These are phyloP conservation scores for Saccostrea echinata DNA, from an alignment of 1,140 invertebrate genomes.

Conservation along the genomic window DNA sequence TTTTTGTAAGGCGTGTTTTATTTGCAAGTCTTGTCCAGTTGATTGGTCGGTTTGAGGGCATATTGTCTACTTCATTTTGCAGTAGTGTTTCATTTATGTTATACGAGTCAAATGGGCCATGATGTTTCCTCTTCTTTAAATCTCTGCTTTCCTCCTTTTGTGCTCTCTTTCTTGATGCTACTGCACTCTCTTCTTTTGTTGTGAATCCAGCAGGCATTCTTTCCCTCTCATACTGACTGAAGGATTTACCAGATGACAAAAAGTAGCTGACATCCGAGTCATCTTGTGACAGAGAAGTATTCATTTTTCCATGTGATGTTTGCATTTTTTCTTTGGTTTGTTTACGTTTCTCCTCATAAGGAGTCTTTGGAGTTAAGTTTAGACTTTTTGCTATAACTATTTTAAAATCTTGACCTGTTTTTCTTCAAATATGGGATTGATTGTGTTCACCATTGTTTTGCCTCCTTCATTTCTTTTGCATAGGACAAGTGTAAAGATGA, in stretches of 20 bases:
- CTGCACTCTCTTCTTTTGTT: background rate
- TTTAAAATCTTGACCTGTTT: background rate
- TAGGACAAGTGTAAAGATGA: background rate
- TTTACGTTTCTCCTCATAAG: background rate
- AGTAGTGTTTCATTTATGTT: background rate
- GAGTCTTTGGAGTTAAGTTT: background rate
- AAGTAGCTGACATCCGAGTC: background rate
- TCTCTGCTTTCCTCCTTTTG: background rate
- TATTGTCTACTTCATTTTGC: background rate
- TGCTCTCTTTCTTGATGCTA: background rate
- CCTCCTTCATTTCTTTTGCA: background rate
- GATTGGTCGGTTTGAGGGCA: background rate
- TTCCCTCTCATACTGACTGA: slow-evolving; percentile 15
- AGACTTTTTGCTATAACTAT: background rate
- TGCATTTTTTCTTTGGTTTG: background rate
- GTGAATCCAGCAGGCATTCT: background rate
- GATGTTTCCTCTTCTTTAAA: background rate
- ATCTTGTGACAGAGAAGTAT: background rate
- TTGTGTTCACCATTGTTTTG: background rate
- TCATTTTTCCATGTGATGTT: background rate
- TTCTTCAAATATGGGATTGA: background rate
- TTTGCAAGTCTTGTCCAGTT: slow-evolving; percentile 22
- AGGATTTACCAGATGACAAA: slow-evolving; percentile 23
- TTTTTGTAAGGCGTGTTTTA: background rate
- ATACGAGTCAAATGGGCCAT: background rate